Evolutionary conservation across 2,888 invertebrate genomes (phyloP).

Genomic region (Entomobrya multifasciata): DNA sequence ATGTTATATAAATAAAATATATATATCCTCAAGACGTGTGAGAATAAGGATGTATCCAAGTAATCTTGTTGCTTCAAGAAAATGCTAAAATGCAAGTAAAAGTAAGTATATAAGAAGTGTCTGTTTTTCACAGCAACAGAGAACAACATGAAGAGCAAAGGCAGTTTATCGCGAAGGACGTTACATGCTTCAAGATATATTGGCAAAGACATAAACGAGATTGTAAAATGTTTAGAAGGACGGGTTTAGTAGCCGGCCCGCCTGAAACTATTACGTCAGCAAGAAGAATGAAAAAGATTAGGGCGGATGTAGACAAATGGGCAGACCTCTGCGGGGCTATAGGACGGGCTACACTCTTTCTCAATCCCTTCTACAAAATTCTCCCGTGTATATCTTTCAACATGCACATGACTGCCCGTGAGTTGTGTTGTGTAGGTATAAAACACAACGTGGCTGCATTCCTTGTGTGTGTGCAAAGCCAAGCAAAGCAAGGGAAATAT

Average conservation of each 20-base stretch:
- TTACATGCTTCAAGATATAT: conserved; percentile 36
- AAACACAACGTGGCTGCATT: conserved; percentile 6
- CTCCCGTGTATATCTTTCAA: conserved; percentile 53
- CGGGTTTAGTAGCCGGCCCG: conserved; percentile 83
- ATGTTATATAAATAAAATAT: too few species aligned
- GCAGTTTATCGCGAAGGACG: neutral
- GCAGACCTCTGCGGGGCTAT: conserved; percentile 70
- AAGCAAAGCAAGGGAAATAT: conserved; percentile 27
- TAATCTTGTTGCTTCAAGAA: conserved; percentile 44
- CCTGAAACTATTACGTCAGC: conserved; percentile 83
- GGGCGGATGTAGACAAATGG: conserved; percentile 77
- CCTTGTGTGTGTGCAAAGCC: conserved; percentile 5
- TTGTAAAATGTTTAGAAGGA: conserved; percentile 81
- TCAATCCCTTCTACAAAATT: conserved; percentile 61
- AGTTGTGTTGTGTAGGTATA: conserved; percentile 4
- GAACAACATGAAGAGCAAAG: neutral
- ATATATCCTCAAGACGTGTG: conserved; percentile 13
- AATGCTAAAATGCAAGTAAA: neutral
- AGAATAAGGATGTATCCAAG: conserved; percentile 19
- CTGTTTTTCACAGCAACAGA: neutral
- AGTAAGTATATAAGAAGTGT: neutral
- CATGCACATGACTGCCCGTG: conserved; percentile 31
- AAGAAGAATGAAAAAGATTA: conserved; percentile 82
- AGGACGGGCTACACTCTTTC: conserved; percentile 65
- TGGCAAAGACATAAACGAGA: conserved; percentile 56